phyloP scores from a whole-genome alignment of 2,797 vertebrate genomes.

The Phrynocephalus forsythii region DNA sequence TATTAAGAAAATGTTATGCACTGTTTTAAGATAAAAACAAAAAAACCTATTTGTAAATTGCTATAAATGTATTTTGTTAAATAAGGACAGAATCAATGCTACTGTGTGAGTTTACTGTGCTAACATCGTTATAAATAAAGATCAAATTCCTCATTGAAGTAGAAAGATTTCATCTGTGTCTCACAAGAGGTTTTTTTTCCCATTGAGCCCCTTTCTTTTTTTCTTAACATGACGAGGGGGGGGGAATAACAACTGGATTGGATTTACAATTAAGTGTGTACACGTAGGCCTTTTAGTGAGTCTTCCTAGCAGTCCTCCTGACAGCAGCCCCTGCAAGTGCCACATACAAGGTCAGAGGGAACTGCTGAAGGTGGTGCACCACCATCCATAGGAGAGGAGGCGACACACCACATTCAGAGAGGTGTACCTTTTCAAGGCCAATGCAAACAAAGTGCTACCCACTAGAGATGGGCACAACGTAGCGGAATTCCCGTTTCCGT shows the following conservation, averaged over 20 bases:
- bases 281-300: too few species aligned
- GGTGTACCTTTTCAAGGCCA: too few species aligned
- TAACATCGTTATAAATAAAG: conserved; percentile 87
- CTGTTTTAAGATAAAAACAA: conserved; percentile 82
- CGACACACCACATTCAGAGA: too few species aligned
- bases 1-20: conserved; percentile 85
- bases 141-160: conserved; percentile 76
- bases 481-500: too few species aligned
- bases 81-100: conserved; percentile 83
- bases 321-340: too few species aligned
- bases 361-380: too few species aligned
- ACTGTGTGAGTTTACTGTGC: conserved; percentile 85
- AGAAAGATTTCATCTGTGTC: conserved; percentile 54
- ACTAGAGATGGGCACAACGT: too few species aligned
- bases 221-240: not conserved
- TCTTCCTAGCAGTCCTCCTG: too few species aligned
- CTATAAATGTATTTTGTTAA: conserved; percentile 89
- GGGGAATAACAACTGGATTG: rapidly evolving
- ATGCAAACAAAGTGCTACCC: too few species aligned
- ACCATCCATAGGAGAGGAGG: too few species aligned
- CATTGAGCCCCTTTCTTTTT: not conserved
- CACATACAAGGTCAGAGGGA: too few species aligned
- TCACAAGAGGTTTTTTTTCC: conserved; percentile 4
- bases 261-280: not conserved
- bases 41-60: conserved; percentile 83